Conservation (phyloP, 2,797 vertebrate genomes). For the Lutjanus argentimaculatus region DNA sequence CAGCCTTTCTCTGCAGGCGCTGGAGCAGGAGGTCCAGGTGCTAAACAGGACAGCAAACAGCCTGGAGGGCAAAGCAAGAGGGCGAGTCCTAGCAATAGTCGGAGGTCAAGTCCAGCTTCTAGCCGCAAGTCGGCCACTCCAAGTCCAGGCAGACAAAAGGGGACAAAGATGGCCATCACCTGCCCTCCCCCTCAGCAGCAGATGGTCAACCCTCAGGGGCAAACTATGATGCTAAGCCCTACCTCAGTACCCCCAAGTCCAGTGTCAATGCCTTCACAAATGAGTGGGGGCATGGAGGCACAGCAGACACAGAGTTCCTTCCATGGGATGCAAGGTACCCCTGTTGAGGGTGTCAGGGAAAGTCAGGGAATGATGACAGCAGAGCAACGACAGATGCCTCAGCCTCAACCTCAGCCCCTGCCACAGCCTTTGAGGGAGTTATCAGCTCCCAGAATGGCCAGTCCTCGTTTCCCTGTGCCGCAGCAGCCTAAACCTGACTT, state of each 20-base stretch:
- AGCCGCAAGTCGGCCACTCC: conserved; percentile 96
- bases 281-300: conserved; percentile 78
- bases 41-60: conserved; percentile 92
- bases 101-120: conserved; percentile 95
- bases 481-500: conserved; percentile 88
- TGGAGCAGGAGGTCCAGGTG: conserved; percentile 85
- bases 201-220: conserved; percentile 88
- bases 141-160: conserved; percentile 96
- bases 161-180: conserved; percentile 90
- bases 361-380: conserved; percentile 80
- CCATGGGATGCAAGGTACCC: conserved; percentile 78
- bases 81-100: conserved; percentile 96
- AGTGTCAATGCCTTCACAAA: conserved; percentile 83
- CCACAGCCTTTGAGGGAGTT: conserved; percentile 88
- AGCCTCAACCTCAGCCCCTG: conserved; percentile 71
- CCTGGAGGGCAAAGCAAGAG: conserved; percentile 90
- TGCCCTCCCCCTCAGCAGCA: conserved; percentile 88
- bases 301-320: conserved; percentile 86
- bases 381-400: conserved; percentile 87
- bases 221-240: conserved; percentile 89
- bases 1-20: conserved; percentile 85
- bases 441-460: conserved; percentile 82
- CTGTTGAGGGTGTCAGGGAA: conserved; percentile 88
- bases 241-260: conserved; percentile 86
- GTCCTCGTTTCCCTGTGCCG: conserved; percentile 80